Percentiles rank a stretch among this genome's conserved stretches.
phyloP scores from a whole-genome alignment of 2,113 vertebrate species.

The Pygoscelis adeliae region DNA sequence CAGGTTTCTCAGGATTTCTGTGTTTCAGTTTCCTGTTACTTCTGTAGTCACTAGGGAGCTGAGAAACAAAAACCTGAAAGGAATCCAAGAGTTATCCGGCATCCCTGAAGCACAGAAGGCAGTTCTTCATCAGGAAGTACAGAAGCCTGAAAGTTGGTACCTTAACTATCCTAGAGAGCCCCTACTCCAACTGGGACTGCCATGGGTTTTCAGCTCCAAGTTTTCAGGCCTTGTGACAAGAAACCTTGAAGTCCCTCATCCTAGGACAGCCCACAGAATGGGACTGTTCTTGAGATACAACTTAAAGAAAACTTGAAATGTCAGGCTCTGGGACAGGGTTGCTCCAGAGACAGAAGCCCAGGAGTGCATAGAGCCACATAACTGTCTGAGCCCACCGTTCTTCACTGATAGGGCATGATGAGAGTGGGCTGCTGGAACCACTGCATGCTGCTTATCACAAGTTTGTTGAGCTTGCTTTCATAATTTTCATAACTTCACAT shows the following conservation, averaged over 20 bases:
- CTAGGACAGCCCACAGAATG: background rate
- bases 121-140: background rate
- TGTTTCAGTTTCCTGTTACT: background rate
- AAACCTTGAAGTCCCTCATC: background rate
- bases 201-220: background rate
- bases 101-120: background rate
- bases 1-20: background rate
- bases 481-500: background rate
- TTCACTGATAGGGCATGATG: background rate
- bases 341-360: background rate
- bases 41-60: background rate
- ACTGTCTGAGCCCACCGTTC: background rate
- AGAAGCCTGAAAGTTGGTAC: background rate
- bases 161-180: background rate
- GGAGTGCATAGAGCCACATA: background rate
- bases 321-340: background rate
- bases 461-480: background rate
- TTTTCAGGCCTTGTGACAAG: background rate
- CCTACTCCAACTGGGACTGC: background rate
- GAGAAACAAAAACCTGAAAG: rapidly evolving
- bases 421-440: background rate
- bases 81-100: background rate
- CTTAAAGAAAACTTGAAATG: background rate
- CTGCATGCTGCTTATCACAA: background rate
- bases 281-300: background rate